phyloP scores from a whole-genome alignment of 2,797 vertebrate genomes.

The Chiroxiphia lanceolata region DNA sequence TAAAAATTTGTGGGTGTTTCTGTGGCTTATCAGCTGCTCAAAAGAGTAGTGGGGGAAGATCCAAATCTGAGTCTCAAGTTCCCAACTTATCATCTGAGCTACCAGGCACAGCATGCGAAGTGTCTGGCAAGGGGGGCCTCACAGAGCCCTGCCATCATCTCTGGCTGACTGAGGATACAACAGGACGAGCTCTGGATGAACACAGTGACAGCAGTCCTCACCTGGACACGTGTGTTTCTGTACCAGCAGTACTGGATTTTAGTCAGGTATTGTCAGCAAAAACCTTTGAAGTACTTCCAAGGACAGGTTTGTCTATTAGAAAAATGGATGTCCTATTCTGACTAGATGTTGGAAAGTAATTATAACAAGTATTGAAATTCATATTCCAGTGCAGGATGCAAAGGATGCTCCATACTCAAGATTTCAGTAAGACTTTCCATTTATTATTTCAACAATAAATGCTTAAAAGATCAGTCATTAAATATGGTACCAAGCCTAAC shows the following conservation, averaged over 20 bases:
- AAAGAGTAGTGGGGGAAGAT: neutral
- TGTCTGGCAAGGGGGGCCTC: neutral
- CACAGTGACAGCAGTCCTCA: neutral
- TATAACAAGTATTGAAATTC: neutral
- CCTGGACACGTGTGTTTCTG: neutral
- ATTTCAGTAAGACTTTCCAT: neutral
- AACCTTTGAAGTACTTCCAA: neutral
- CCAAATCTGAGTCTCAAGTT: neutral
- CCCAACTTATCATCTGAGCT: neutral
- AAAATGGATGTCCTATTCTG: neutral
- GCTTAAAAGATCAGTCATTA: neutral
- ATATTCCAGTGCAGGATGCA: neutral
- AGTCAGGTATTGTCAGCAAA: neutral
- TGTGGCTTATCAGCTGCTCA: neutral
- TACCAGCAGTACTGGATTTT: neutral
- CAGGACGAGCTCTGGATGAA: neutral
- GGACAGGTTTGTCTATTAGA: neutral
- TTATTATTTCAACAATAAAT: neutral
- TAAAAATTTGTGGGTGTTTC: conserved; percentile 8
- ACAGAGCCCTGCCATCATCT: neutral
- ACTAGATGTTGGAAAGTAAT: neutral
- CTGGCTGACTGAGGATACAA: neutral
- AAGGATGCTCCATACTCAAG: neutral
- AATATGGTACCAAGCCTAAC: neutral
- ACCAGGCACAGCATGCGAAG: accelerated